Conservation (phyloP, 92 coral and sea anemone species). For the Actinernus sp. region DNA sequence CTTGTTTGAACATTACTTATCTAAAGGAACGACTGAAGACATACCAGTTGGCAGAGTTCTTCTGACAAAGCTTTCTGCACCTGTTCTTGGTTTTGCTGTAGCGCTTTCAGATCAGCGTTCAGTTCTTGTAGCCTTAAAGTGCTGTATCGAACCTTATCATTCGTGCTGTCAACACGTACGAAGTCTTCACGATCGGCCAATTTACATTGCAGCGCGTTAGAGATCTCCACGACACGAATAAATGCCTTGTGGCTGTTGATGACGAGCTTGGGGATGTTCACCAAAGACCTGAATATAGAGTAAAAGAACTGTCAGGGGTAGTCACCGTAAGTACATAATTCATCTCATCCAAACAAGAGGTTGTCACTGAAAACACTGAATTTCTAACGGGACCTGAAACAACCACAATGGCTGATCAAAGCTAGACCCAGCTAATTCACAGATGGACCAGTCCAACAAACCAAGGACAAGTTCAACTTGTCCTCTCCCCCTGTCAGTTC, state of each 20-base stretch:
- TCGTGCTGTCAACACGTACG: slow-evolving; percentile 70
- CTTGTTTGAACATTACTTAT: background rate
- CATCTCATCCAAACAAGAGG: too few species aligned
- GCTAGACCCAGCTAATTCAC: too few species aligned
- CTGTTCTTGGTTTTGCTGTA: slow-evolving; percentile 73
- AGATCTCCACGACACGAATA: slow-evolving; percentile 84
- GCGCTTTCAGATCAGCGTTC: slow-evolving; percentile 78
- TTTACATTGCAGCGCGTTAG: slow-evolving; percentile 25
- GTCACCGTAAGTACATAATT: too few species aligned
- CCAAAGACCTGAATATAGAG: slow-evolving; percentile 19
- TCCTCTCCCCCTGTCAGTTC: too few species aligned
- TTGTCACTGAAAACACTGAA: too few species aligned
- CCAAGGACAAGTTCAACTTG: too few species aligned
- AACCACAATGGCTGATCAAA: too few species aligned
- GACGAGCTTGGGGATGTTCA: slow-evolving; percentile 68
- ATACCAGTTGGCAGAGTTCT: slow-evolving; percentile 85
- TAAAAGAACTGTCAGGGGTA: too few species aligned
- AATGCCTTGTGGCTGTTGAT: slow-evolving; percentile 75
- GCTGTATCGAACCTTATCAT: slow-evolving; percentile 74
- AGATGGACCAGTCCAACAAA: too few species aligned
- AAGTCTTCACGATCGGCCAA: slow-evolving; percentile 66
- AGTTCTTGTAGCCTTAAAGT: slow-evolving; percentile 80
- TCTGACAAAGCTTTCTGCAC: slow-evolving; percentile 75
- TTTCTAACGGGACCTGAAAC: too few species aligned
- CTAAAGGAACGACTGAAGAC: background rate